phyloP scores from a whole-genome alignment of 2,113 vertebrate species.

The Catharus minimus region DNA sequence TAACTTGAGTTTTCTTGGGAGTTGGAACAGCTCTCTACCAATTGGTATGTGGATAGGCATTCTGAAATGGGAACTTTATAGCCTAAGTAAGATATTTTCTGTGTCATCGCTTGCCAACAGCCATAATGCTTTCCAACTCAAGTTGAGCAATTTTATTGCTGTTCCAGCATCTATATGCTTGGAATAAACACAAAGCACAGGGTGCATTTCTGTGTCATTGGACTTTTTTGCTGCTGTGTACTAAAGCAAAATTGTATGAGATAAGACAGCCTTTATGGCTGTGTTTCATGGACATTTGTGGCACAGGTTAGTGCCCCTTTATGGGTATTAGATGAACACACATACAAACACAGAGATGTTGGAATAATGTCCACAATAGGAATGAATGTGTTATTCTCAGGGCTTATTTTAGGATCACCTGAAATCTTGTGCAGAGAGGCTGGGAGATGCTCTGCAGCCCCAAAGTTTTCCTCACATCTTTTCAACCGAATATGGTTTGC shows the following conservation, averaged over 20 bases:
- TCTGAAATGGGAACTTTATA: neutral
- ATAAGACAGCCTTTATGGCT: neutral
- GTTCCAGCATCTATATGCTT: neutral
- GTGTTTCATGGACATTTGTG: accelerated
- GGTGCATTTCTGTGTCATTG: neutral
- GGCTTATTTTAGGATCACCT: neutral
- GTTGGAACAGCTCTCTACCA: neutral
- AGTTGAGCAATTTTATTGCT: neutral
- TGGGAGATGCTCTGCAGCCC: neutral
- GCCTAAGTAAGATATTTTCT: slow-evolving; percentile 1
- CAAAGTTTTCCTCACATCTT: neutral
- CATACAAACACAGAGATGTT: neutral
- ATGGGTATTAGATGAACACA: neutral
- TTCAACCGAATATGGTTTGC: neutral
- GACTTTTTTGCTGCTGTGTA: neutral
- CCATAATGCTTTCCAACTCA: neutral
- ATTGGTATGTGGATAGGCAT: neutral
- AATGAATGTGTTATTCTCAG: neutral
- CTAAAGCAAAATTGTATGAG: neutral
- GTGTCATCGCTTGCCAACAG: neutral
- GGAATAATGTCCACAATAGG: neutral
- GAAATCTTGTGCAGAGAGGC: neutral
- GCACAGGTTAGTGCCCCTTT: neutral
- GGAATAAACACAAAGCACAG: neutral
- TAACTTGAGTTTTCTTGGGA: neutral